Conservation (phyloP, 2,797 vertebrate genomes). For the Poecilia picta region DNA sequence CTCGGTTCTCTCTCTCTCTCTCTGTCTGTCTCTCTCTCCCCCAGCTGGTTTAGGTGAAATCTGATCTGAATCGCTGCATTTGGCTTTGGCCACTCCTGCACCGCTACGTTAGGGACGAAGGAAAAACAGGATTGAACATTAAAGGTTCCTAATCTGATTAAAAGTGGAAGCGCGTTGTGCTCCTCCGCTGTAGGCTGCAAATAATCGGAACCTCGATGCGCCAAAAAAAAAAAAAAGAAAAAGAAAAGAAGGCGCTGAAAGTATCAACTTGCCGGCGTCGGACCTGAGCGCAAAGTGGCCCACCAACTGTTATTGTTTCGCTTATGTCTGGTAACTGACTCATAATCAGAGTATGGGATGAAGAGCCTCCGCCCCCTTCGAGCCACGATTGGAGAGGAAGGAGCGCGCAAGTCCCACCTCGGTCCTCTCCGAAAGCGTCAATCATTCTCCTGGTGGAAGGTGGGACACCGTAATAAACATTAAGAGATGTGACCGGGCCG, state of each 20-base stretch:
- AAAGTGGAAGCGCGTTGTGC: conserved; percentile 68
- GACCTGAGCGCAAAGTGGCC: conserved; percentile 52
- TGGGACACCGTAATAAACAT: conserved; percentile 82
- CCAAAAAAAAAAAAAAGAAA: conserved; percentile 11
- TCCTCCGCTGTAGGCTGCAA: conserved; percentile 48
- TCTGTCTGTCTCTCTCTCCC: conserved; percentile 52
- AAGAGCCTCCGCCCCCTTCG: conserved; percentile 77
- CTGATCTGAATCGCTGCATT: conserved; percentile 85
- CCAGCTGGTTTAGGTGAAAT: conserved; percentile 84
- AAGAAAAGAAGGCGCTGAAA: conserved; percentile 18
- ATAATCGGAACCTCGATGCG: conserved; percentile 49
- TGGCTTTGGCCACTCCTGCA: conserved; percentile 80
- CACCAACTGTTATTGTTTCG: conserved; percentile 78
- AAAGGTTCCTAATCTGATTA: conserved; percentile 75
- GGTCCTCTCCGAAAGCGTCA: conserved; percentile 73
- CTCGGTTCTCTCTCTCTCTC: conserved; percentile 29
- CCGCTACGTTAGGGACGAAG: conserved; percentile 67
- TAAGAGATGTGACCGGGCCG: conserved; percentile 81
- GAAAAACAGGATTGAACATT: conserved; percentile 58
- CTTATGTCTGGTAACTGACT: conserved; percentile 79
- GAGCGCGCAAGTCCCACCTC: conserved; percentile 79
- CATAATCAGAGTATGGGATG: conserved; percentile 75
- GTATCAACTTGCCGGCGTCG: conserved; percentile 54
- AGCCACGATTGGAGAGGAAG: conserved; percentile 78
- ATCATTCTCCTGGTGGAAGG: conserved; percentile 74